phyloP scores from a whole-genome alignment of 92 coral and sea anemone species.

The Blastomussa wellsi region DNA sequence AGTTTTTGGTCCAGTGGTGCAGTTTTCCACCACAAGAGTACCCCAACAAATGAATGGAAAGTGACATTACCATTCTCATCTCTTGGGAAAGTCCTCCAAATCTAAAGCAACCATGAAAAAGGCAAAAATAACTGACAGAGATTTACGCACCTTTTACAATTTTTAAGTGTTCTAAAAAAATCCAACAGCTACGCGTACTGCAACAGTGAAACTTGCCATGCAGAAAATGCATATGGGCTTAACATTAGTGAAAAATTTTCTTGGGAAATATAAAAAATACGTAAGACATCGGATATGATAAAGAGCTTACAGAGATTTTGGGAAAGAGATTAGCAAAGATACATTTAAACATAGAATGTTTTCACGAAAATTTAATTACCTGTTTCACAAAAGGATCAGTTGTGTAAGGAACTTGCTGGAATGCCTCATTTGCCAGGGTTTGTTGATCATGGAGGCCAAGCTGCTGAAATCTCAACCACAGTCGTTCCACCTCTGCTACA shows the following conservation, averaged over 20 bases:
- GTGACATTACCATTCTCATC: constrained; percentile 69
- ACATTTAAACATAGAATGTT: too few relatives aligned
- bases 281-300: too few relatives aligned
- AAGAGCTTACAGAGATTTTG: neutral
- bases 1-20: constrained; percentile 68
- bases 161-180: too few relatives aligned
- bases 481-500: constrained; percentile 59
- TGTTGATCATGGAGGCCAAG: constrained; percentile 39
- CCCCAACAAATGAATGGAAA: constrained; percentile 71
- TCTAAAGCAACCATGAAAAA: constrained; percentile 32
- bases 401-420: constrained; percentile 45
- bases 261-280: too few relatives aligned
- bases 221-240: neutral
- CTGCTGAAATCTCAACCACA: constrained; percentile 70
- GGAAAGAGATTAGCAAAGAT: too few relatives aligned
- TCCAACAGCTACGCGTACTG: neutral
- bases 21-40: constrained; percentile 77
- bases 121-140: neutral
- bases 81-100: constrained; percentile 83
- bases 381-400: constrained; percentile 58
- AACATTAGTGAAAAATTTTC: too few relatives aligned
- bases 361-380: constrained; percentile 16
- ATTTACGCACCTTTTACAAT: neutral
- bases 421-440: constrained; percentile 29
- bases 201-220: neutral